Conservation (phyloP, 2,888 invertebrate genomes). For the Perizoma flavofasciatum region DNA sequence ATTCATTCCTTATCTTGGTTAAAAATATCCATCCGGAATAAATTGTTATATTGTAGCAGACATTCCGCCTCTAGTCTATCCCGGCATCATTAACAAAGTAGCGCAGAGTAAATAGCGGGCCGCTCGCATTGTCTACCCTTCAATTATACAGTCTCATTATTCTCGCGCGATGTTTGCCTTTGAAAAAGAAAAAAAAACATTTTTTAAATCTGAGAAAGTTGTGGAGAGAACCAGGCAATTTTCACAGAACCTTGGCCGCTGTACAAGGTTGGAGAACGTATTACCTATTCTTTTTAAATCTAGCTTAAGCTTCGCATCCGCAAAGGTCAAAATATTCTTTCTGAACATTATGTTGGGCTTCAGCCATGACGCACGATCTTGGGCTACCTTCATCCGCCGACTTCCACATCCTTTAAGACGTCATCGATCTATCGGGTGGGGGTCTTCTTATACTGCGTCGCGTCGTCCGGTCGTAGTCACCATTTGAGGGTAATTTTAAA, state of each 20-base stretch:
- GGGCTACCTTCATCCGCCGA: no score
- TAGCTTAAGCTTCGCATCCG: not conserved
- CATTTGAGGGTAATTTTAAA: no score
- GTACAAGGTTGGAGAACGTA: not conserved
- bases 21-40: slow-evolving; percentile 3
- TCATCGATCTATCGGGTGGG: no score
- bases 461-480: no score
- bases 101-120: slow-evolving; percentile 18
- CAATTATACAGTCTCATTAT: slow-evolving; percentile 41
- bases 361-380: no score
- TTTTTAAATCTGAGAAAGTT: not conserved
- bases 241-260: not conserved
- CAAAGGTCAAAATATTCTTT: not conserved
- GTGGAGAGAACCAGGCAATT: slow-evolving; percentile 2
- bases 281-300: not conserved
- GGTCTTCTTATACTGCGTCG: no score
- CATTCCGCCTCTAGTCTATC: slow-evolving; percentile 4
- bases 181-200: slow-evolving; percentile 19
- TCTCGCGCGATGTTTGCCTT: slow-evolving; percentile 23
- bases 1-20: no score
- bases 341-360: no score
- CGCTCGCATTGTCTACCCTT: slow-evolving; percentile 34
- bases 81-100: slow-evolving; percentile 36
- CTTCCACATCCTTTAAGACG: no score
- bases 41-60: slow-evolving; percentile 9